Conservation (phyloP, 1,140 invertebrate genomes). For the Hyles vespertilio region DNA sequence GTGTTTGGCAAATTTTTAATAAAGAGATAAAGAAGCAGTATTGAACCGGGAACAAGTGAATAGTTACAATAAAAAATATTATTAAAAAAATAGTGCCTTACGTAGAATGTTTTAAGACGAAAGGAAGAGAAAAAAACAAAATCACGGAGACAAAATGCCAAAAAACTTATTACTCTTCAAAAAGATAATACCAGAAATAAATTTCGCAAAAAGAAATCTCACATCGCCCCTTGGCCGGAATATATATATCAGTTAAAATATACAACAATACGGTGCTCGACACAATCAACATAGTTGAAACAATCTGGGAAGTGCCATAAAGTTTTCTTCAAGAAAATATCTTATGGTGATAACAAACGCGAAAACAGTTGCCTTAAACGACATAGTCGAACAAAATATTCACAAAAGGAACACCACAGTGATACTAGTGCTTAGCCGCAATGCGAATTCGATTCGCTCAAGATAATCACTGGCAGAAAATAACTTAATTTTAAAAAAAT, state of each 20-base stretch:
- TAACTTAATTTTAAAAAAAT: slow-evolving; percentile 15
- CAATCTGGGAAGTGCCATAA: slow-evolving; percentile 55
- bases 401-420: slow-evolving; percentile 38
- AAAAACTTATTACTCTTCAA: slow-evolving; percentile 69
- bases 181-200: slow-evolving; percentile 71
- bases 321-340: slow-evolving; percentile 53
- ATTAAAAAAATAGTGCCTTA: slow-evolving; percentile 61
- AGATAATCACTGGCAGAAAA: slow-evolving; percentile 27
- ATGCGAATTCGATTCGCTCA: slow-evolving; percentile 65
- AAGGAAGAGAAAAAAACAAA: slow-evolving; percentile 43
- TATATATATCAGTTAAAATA: slow-evolving; percentile 67
- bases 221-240: slow-evolving; percentile 62
- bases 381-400: slow-evolving; percentile 54
- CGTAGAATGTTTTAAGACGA: slow-evolving; percentile 52
- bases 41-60: slow-evolving; percentile 63
- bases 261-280: slow-evolving; percentile 34
- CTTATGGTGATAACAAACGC: slow-evolving; percentile 41
- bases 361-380: slow-evolving; percentile 58
- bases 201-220: slow-evolving; percentile 70
- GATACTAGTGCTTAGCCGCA: slow-evolving; percentile 50
- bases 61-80: slow-evolving; percentile 44
- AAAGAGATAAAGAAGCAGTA: slow-evolving; percentile 26
- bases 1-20: slow-evolving; percentile 36
- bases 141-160: slow-evolving; percentile 72
- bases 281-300: slow-evolving; percentile 57